A percentile compares a stretch with the other conserved stretches of the same genome.
These are phyloP conservation scores for Epizoanthus rinbou DNA, from an alignment of 92 coral and sea anemone species.

Conservation along the genomic window DNA sequence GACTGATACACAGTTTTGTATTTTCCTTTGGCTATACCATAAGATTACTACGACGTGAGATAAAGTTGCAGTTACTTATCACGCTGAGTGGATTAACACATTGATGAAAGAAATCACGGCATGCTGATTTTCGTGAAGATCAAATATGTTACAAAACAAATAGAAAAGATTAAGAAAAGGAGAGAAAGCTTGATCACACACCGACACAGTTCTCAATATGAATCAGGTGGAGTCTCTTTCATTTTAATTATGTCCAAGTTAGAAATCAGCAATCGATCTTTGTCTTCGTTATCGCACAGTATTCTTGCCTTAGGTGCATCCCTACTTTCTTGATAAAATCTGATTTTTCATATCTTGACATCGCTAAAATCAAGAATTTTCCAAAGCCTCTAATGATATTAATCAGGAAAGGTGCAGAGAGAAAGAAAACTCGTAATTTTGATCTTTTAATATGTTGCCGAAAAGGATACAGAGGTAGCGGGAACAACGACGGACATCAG, in stretches of 20 bases:
- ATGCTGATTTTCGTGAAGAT: no score
- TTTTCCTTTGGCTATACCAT: no score
- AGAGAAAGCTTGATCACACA: no score
- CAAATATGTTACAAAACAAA: background rate
- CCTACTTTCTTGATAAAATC: conserved; percentile 33
- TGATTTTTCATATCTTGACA: conserved; percentile 6
- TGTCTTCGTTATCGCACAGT: background rate
- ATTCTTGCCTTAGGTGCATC: conserved; percentile 21
- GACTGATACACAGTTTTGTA: no score
- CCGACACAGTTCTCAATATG: background rate
- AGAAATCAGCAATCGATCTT: conserved; percentile 33
- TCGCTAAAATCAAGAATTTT: conserved; percentile 6
- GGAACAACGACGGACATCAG: background rate
- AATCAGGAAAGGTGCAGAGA: conserved; percentile 13
- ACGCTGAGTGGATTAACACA: no score
- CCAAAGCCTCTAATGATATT: conserved; percentile 9
- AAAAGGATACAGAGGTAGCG: background rate
- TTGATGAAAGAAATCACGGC: no score
- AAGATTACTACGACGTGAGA: no score
- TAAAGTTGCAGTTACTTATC: no score
- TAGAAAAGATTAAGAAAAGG: conserved; percentile 6
- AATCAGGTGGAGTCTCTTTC: conserved; percentile 1
- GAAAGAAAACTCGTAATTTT: background rate
- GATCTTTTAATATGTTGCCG: background rate
- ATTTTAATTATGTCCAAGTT: conserved; percentile 20